Evolutionary conservation across 2,888 invertebrate species (phyloP), one percentile per base, ranked within the genome.

Genomic region (Ormyrus rosae): DNA sequence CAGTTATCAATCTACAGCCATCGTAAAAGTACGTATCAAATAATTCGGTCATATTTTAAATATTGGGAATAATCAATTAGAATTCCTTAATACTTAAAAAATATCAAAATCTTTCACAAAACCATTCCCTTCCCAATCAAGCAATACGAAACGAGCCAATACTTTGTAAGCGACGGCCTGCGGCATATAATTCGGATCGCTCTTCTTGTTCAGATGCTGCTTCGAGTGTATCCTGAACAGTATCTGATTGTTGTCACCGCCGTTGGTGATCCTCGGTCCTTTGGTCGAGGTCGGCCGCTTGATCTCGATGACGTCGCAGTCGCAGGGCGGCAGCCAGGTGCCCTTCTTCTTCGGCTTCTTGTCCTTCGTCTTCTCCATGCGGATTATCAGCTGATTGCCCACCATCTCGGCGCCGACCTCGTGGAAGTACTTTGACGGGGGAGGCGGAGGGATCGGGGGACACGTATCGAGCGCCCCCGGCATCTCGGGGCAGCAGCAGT

Each of bases 331-430:
- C 56, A 87, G 86, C 89, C 89, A 90, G 5, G 81, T 78, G n/a
- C 68, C 79, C 0, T 46, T 81, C 19, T 65, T 74, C 46, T 69
- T 85, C 50, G 73, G 74, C 4, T 80, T 84, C 91, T 92, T 84
- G 83, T 91, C 83, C 89, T 93, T 90, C 89, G 94, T 90, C 91
- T 94, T 88, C 90, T 92, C 94, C 46, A 94, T 93, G 34, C 94
- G 91, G 76, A 95, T 94, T 83, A 93, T 94, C 13, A 95, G 90
- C 85, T 94, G 93, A 86, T 94, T 94, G 60, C 93, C 94, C 70
- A 94, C 93, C 91, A 94, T 93, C 55, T 92, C 92, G 1, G 94
- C 94, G 0, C 93, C 93, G 61, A 95, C 94, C 90, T 95, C 94
- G 89, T 94, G 94, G 84, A 93, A 94, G 56, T 91, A 91, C 90